phyloP scores from a whole-genome alignment of 1,140 invertebrate species.

The Diplogasteroides magnus region DNA sequence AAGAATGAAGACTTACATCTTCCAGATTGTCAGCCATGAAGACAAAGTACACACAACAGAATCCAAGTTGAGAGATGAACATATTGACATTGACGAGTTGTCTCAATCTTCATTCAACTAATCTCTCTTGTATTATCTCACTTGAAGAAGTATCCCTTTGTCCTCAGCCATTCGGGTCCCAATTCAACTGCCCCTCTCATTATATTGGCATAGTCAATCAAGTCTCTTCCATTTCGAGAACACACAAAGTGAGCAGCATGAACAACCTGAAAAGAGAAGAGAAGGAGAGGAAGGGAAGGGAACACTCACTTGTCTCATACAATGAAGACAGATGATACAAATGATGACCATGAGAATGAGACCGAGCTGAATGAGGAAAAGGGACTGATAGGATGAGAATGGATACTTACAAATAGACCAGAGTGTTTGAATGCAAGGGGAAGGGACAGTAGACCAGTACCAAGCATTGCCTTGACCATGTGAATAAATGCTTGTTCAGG shows the following conservation, averaged over 20 bases:
- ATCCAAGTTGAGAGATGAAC: conserved; percentile 84
- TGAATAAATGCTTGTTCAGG: conserved; percentile 49
- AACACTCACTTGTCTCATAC: conserved; percentile 32
- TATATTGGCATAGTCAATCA: conserved; percentile 49
- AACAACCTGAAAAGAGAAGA: conserved; percentile 31
- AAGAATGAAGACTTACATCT: conserved; percentile 31
- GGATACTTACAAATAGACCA: conserved; percentile 43
- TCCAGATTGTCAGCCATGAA: conserved; percentile 75
- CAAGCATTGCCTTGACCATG: conserved; percentile 53
- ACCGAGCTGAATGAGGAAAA: conserved; percentile 41
- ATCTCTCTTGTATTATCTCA: too few relatives aligned
- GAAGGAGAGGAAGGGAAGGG: neutral
- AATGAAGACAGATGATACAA: conserved; percentile 47
- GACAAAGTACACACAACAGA: conserved; percentile 90
- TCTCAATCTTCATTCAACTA: conserved; percentile 21
- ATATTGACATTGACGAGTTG: conserved; percentile 60
- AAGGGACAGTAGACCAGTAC: conserved; percentile 49
- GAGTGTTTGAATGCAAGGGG: conserved; percentile 52
- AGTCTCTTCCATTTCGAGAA: conserved; percentile 49
- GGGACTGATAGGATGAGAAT: neutral
- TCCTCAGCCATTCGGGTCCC: conserved; percentile 45
- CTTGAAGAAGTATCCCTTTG: conserved; percentile 49
- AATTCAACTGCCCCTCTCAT: conserved; percentile 49
- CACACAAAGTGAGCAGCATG: conserved; percentile 45
- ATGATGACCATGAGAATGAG: conserved; percentile 46